A percentile compares a stretch with the other conserved stretches of the same genome.
Conservation (phyloP, 2,888 invertebrate genomes). For the Smittia sp. region DNA sequence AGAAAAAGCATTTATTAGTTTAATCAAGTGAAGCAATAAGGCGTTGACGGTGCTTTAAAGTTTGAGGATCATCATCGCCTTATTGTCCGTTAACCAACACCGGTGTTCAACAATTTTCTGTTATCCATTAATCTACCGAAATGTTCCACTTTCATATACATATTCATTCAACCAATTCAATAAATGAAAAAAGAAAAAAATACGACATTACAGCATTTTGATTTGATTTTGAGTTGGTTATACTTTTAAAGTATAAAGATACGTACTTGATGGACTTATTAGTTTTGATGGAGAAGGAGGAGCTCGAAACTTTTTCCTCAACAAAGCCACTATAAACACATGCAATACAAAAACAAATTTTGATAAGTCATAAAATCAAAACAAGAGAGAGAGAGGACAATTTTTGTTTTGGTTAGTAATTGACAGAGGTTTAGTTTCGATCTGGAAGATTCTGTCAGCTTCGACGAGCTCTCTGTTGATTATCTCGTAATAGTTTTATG, state of each 20-base stretch:
- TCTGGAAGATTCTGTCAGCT: background rate
- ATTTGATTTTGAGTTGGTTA: conserved; percentile 21
- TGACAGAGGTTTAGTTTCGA: background rate
- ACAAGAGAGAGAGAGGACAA: background rate
- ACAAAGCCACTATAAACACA: conserved; percentile 41
- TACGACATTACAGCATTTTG: conserved; percentile 41
- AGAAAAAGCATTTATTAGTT: conserved; percentile 5
- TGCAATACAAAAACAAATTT: conserved; percentile 34
- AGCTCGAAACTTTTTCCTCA: conserved; percentile 42
- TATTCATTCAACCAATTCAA: conserved; percentile 36
- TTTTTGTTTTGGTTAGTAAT: conserved; percentile 11
- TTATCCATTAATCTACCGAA: conserved; percentile 31
- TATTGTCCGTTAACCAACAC: background rate
- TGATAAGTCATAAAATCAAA: conserved; percentile 20
- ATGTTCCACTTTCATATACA: conserved; percentile 18
- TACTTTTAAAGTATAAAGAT: conserved; percentile 23
- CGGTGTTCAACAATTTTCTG: conserved; percentile 4
- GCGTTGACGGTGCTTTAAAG: background rate
- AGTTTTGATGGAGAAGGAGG: conserved; percentile 41
- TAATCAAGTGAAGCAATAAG: conserved; percentile 1
- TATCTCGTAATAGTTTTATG: background rate
- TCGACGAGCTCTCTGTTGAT: background rate
- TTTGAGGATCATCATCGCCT: background rate
- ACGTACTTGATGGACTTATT: conserved; percentile 41
- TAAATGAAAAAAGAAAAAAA: conserved; percentile 21